These are phyloP conservation scores for Aproaerema taeniolella DNA, from an alignment of 2,888 invertebrate species.

Conservation along the genomic window DNA sequence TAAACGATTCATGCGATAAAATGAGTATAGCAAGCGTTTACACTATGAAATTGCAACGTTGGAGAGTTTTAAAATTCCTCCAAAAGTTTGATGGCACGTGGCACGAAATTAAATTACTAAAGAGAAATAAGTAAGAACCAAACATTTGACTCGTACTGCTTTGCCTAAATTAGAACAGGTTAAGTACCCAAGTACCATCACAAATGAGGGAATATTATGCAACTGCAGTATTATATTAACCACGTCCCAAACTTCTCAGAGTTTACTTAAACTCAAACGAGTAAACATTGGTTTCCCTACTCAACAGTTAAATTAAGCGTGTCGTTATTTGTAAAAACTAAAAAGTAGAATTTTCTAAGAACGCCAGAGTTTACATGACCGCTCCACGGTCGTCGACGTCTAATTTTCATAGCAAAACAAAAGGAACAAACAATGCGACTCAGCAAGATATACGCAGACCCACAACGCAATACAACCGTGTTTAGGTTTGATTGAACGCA, in stretches of 20 bases:
- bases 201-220: too few species aligned
- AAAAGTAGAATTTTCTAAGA: slow-evolving; percentile 13
- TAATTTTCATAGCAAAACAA: slow-evolving; percentile 58
- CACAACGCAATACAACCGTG: slow-evolving; percentile 40
- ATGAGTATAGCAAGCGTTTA: slow-evolving; percentile 16
- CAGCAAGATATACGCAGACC: slow-evolving; percentile 40
- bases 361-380: slow-evolving; percentile 22
- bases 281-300: slow-evolving; percentile 3
- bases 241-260: too few species aligned
- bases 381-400: slow-evolving; percentile 31
- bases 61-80: background rate
- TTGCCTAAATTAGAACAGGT: too few species aligned
- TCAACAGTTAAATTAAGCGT: slow-evolving; percentile 8
- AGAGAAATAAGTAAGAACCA: too few species aligned
- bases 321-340: slow-evolving; percentile 12
- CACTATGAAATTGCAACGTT: slow-evolving; percentile 12
- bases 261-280: too few species aligned
- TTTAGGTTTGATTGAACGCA: slow-evolving; percentile 72
- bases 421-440: slow-evolving; percentile 48
- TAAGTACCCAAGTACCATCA: too few species aligned
- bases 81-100: too few species aligned
- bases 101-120: too few species aligned
- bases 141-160: too few species aligned
- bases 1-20: slow-evolving; percentile 32
- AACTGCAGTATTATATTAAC: too few species aligned